Conservation (phyloP, 1,140 invertebrate species). For the Brevipalpus yothersi region DNA sequence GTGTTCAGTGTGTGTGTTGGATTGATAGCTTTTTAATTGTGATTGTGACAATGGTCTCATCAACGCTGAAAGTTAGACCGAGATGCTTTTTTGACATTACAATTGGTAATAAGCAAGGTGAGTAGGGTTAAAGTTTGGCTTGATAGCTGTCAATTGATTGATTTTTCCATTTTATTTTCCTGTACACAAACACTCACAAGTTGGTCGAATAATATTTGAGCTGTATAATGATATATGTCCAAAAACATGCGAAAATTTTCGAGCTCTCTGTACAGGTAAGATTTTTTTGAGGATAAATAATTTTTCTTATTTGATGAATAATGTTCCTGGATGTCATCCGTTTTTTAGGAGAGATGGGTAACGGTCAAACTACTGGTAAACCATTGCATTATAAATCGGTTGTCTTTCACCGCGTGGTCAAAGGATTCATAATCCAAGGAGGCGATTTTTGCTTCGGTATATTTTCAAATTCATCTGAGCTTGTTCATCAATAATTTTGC, state of each 20-base stretch:
- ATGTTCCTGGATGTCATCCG: neutral
- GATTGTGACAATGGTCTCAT: neutral
- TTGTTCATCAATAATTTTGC: neutral
- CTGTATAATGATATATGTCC: slow-evolving; percentile 74
- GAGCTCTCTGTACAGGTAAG: slow-evolving; percentile 19
- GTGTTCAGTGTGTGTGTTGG: too few species aligned
- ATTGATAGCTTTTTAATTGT: neutral
- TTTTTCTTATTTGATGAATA: neutral
- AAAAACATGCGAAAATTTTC: slow-evolving; percentile 34
- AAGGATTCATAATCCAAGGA: slow-evolving; percentile 52
- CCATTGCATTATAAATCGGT: slow-evolving; percentile 41
- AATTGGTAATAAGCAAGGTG: neutral
- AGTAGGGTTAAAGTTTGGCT: neutral
- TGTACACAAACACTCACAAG: slow-evolving; percentile 17
- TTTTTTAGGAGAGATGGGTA: slow-evolving; percentile 16
- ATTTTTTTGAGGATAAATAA: neutral
- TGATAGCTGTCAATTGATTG: neutral
- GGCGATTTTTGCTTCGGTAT: slow-evolving; percentile 18
- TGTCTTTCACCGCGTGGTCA: slow-evolving; percentile 68
- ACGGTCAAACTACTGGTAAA: slow-evolving; percentile 32
- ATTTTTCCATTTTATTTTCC: neutral
- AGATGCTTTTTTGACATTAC: slow-evolving; percentile 1
- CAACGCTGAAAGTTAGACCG: neutral
- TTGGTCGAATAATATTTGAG: slow-evolving; percentile 78
- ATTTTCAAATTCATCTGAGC: neutral